A percentile compares a stretch with the other conserved stretches of the same genome.
Conservation (phyloP, 2,113 vertebrate genomes). For the Bathybates hornii region DNA sequence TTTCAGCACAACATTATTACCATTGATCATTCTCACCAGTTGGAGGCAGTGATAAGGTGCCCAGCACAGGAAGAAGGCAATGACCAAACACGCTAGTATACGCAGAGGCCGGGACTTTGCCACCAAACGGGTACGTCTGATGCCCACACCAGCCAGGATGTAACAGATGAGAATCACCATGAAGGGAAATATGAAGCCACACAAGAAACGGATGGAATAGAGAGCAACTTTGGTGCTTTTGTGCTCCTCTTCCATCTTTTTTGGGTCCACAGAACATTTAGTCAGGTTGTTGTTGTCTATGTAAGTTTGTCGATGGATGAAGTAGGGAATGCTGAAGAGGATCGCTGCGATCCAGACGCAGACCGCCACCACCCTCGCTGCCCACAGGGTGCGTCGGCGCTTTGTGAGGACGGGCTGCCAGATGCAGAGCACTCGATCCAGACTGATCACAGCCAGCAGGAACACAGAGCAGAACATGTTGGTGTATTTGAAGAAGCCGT, state of each 20-base stretch:
- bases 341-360: not conserved
- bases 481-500: no score
- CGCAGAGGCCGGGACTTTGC: constrained; percentile 60
- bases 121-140: not conserved
- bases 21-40: constrained; percentile 50
- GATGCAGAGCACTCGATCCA: no score
- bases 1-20: constrained; percentile 39
- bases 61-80: constrained; percentile 71
- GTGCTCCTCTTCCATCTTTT: accelerated
- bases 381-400: accelerated
- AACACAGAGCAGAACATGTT: no score
- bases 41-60: constrained; percentile 65
- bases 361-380: not conserved
- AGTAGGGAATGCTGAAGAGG: not conserved
- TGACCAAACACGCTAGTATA: constrained; percentile 57
- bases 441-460: no score
- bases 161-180: not conserved
- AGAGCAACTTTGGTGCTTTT: not conserved
- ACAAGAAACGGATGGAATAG: not conserved
- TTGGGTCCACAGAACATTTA: accelerated
- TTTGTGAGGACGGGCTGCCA: accelerated
- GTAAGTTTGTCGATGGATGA: not conserved
- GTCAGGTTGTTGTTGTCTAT: not conserved
- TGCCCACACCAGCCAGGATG: not conserved
- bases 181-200: not conserved